A percentile compares a stretch with the other conserved stretches of the same genome.
Conservation (phyloP, 2,797 vertebrate genomes). For the Toxotes lorentzi region DNA sequence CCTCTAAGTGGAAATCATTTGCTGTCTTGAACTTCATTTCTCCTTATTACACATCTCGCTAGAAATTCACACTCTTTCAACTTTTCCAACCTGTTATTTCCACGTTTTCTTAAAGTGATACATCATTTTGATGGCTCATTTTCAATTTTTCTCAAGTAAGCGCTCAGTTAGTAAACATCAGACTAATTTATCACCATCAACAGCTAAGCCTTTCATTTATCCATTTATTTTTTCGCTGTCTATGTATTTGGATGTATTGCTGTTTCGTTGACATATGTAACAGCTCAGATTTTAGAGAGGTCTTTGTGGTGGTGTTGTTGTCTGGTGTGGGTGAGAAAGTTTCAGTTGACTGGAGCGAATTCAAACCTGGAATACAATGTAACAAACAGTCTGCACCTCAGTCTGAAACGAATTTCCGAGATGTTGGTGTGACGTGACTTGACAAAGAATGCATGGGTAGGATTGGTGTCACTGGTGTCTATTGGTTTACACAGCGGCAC, state of each 20-base stretch:
- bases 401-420: neutral
- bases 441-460: neutral
- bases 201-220: neutral
- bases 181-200: slow-evolving; percentile 12
- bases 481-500: neutral
- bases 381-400: neutral
- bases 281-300: neutral
- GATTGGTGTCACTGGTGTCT: neutral
- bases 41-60: slow-evolving; percentile 19
- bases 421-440: neutral
- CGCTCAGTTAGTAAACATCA: slow-evolving; percentile 4
- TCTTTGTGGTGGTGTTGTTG: neutral
- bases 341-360: neutral
- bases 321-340: neutral
- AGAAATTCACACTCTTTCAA: slow-evolving; percentile 21
- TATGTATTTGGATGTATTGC: neutral
- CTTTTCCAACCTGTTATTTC: slow-evolving; percentile 31
- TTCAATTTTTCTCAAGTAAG: neutral
- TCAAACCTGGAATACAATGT: neutral
- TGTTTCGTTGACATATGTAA: slow-evolving; percentile 2
- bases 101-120: slow-evolving; percentile 8
- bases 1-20: slow-evolving; percentile 8
- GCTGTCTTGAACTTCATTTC: slow-evolving; percentile 3
- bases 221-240: neutral
- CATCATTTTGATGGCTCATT: slow-evolving; percentile 26